Evolutionary conservation across 2,888 invertebrate species (phyloP), one percentile per base, ranked within the genome.

Genomic region (Laspeyria flexula): DNA sequence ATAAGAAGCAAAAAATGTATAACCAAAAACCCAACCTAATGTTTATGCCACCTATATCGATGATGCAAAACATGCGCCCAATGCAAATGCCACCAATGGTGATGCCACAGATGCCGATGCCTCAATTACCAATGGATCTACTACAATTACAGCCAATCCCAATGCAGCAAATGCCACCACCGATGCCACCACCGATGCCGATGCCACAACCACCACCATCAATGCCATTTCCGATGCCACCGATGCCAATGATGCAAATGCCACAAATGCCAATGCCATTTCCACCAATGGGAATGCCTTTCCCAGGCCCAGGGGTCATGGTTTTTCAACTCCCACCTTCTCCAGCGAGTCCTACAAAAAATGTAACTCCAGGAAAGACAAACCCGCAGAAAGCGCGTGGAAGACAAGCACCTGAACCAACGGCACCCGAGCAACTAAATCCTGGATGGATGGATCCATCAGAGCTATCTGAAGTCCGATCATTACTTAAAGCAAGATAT

Each of bases 201-300:
- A 23, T 45, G 18, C n/a, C 46, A 18, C 23, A 25, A 39, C 74
- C 3, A 56, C 52, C n/a, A 30, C 52, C 38, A 1, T 13, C 16
- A 18, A 52, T 18, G 33, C 52, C 21, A 11, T 23, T 42, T 12
- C 23, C 16, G 3, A 23, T 37, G 39, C 33, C n/a, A 21, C 48
- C 43, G 27, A 40, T 44, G 30, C 27, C 33, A 34, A n/a, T 25
- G 25, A 25, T 25, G 25, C 25, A 3, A 31, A 31, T 31, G 31
- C 31, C 11, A 9, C 13, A 7, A 31, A 31, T 31, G 31, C 0
- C 12, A 13, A 31, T 31, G 15, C 13, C 31, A 7, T 31, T 7
- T 13, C 13, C 31, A 31, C 13, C 15, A 31, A 31, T 31, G 31
- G 0, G 6, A 13, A 31, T 31, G 15, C 13, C 31, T 13, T 31